Percentiles rank a stretch among this genome's conserved stretches.
Evolutionary conservation across 2,888 invertebrate genomes (phyloP).

Genomic region (Chrysotoxum bicinctum): DNA sequence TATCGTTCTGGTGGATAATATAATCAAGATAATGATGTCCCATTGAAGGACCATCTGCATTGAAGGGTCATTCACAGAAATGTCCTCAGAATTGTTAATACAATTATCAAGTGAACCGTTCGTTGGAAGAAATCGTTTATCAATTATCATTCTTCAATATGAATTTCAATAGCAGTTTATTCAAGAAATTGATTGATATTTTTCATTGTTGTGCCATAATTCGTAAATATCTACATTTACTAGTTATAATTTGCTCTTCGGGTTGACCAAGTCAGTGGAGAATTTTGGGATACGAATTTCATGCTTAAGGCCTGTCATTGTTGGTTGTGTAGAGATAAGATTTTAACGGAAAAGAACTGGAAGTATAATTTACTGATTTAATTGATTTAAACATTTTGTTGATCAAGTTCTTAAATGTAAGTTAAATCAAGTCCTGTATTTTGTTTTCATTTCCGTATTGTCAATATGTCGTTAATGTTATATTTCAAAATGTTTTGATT

Average conservation of each 20-base stretch:
- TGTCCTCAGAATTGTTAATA: background rate
- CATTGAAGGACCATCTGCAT: background rate
- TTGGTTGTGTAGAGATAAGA: too few relatives aligned
- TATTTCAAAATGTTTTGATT: background rate
- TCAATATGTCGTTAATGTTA: background rate
- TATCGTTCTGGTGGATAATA: background rate
- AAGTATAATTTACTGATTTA: too few relatives aligned
- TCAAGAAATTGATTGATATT: constrained; percentile 1
- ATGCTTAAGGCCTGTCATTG: background rate
- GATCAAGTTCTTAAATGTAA: too few relatives aligned
- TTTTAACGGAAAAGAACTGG: too few relatives aligned
- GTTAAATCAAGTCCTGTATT: too few relatives aligned
- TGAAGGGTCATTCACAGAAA: background rate
- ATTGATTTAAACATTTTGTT: too few relatives aligned
- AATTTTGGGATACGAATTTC: background rate
- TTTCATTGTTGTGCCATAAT: background rate
- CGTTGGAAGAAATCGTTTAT: background rate
- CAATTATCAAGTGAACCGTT: constrained; percentile 1
- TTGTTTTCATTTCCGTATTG: too few relatives aligned
- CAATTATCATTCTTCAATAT: constrained; percentile 9
- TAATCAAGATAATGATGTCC: constrained; percentile 2
- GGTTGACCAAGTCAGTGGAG: background rate
- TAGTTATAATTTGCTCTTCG: background rate
- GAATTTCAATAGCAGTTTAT: background rate
- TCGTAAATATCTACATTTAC: background rate